A percentile compares a stretch with the other conserved stretches of the same genome.
Conservation (phyloP, 2,113 vertebrate species). For the Actenoides lindsayi region DNA sequence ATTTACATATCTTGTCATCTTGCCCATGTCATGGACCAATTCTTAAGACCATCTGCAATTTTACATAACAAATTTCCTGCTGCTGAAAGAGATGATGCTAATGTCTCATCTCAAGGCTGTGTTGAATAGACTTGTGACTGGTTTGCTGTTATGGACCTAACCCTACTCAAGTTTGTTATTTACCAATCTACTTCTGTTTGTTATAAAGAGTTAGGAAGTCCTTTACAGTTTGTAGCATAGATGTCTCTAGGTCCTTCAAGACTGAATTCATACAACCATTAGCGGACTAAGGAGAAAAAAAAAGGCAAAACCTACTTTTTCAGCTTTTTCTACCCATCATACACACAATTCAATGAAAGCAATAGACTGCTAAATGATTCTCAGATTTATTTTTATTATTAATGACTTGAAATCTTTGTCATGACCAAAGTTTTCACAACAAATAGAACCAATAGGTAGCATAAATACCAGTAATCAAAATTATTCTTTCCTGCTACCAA, state of each 20-base stretch:
- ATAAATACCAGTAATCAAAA: neutral
- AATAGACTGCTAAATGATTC: neutral
- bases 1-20: neutral
- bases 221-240: neutral
- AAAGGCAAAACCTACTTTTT: neutral
- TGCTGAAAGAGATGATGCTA: neutral
- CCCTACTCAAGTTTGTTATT: neutral
- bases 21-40: neutral
- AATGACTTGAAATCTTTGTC: neutral
- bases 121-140: no score
- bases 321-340: neutral
- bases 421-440: neutral
- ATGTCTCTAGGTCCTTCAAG: neutral
- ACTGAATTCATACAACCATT: neutral
- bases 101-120: neutral
- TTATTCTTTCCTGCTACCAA: neutral
- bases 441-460: neutral
- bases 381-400: neutral
- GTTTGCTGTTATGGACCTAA: neutral
- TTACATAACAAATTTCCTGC: neutral
- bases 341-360: neutral
- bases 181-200: neutral
- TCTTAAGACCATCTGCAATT: neutral
- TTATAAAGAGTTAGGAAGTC: neutral
- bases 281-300: neutral